Evolutionary conservation across 1,140 invertebrate genomes (phyloP), one percentile per base, ranked within the genome.

Genomic region (Hycleus phaleratus): DNA sequence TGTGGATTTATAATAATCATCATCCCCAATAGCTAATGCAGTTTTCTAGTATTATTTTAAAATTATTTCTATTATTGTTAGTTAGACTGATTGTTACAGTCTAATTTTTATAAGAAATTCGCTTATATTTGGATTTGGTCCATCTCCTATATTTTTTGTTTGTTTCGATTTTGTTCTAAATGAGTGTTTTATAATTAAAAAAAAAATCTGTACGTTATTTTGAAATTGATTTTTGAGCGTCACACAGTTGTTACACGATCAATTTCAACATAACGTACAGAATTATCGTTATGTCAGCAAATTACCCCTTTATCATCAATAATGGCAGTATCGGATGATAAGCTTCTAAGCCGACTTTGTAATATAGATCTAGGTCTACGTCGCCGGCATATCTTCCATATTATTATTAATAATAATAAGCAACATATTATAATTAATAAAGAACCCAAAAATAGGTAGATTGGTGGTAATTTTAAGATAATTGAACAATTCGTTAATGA

Each of bases 261-360:
- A 60, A 91, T 84, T 78, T 92, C 89, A 69, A 91, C 87, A 77
- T 91, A 91, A 74, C 88, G 86, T 76, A 90, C 88, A 85, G 88
- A 90, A 87, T 87, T 87, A 81, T 91, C 88, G 84, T 83, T 88
- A 81, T 89, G 89, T 92, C 90, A 92, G 88, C 89, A 90, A 82
- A 90, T 90, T 75, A 90, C 86, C 76, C 90, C 89, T 74, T 90
- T 90, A 64, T 88, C 86, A 64, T 88, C 86, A 69, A 88, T 83
- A 61, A 88, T 86, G 54, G 85, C 85, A 49, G 86, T 88, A 74
- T 88, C 86, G 61, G 83, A 79, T 3, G 82, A 88, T 9, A 88
- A 77, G 61, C 85, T 88, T 68, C 88, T 87, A 38, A 88, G 78
- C 2, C 87, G 79, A 56, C 86, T 85, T 67, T 88, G 86, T 10